phyloP scores from a whole-genome alignment of 2,113 vertebrate species.

The Ancistrus triradiatus region DNA sequence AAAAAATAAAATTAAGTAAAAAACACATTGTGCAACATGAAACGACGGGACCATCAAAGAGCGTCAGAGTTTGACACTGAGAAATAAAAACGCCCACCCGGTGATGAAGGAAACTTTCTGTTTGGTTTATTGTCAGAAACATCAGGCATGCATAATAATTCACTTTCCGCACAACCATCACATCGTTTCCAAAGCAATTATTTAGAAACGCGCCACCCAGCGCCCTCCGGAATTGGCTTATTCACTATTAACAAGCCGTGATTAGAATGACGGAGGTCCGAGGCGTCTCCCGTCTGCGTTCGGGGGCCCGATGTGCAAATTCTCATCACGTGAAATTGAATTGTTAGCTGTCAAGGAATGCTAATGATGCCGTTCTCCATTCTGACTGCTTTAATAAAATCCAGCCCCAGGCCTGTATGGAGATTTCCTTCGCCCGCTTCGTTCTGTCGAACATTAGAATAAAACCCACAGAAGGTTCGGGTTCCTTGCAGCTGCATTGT shows the following conservation, averaged over 20 bases:
- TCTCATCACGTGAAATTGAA: constrained; percentile 59
- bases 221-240: constrained; percentile 25
- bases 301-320: constrained; percentile 55
- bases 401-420: constrained; percentile 29
- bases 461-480: constrained; percentile 59
- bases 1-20: too few relatives aligned
- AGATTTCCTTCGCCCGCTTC: constrained; percentile 57
- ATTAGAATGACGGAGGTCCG: constrained; percentile 52
- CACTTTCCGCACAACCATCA: constrained; percentile 28
- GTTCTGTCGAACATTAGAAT: constrained; percentile 67
- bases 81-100: neutral
- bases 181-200: constrained; percentile 22
- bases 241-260: constrained; percentile 49
- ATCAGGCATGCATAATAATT: constrained; percentile 19
- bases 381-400: constrained; percentile 49
- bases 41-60: too few relatives aligned
- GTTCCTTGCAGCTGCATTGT: constrained; percentile 63
- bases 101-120: neutral
- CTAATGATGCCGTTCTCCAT: constrained; percentile 64
- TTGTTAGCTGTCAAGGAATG: constrained; percentile 65
- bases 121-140: constrained; percentile 8
- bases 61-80: neutral
- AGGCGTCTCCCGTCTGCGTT: constrained; percentile 18
- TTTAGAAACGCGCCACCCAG: constrained; percentile 12
- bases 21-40: too few relatives aligned